Percentiles rank a stretch among this genome's conserved stretches.
These are phyloP conservation scores for Loripinus fragilis DNA, from an alignment of 2,888 invertebrate species.

Conservation along the genomic window DNA sequence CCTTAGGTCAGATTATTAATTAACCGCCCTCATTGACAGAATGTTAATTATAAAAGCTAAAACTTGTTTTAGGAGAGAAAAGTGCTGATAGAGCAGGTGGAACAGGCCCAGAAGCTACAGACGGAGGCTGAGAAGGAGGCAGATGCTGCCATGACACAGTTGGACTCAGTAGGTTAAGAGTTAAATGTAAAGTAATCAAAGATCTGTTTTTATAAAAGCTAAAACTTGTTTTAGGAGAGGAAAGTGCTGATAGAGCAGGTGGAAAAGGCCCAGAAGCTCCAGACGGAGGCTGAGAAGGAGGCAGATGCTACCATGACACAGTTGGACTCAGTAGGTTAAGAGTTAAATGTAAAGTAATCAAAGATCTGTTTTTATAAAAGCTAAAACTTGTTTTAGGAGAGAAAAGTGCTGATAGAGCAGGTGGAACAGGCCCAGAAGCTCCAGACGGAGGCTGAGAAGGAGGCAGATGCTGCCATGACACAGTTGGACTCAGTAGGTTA, in stretches of 20 bases:
- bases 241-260: conserved; percentile 78
- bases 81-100: conserved; percentile 78
- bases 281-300: conserved; percentile 81
- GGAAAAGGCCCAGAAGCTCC: conserved; percentile 78
- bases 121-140: conserved; percentile 82
- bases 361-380: no score
- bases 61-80: conserved; percentile 82
- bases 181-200: no score
- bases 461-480: conserved; percentile 81
- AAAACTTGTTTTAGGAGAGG: no score
- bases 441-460: conserved; percentile 81
- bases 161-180: no score
- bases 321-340: no score
- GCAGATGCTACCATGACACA: conserved; percentile 81
- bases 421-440: conserved; percentile 79
- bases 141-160: conserved; percentile 80
- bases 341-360: no score
- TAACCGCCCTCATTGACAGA: no score
- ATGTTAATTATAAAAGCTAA: no score
- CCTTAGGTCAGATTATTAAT: no score
- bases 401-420: conserved; percentile 78
- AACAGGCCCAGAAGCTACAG: conserved; percentile 80
- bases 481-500: no score
- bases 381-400: conserved; percentile 77
- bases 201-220: no score